phyloP scores from a whole-genome alignment of 2,113 vertebrate species.

The Ammodytes dubius region DNA sequence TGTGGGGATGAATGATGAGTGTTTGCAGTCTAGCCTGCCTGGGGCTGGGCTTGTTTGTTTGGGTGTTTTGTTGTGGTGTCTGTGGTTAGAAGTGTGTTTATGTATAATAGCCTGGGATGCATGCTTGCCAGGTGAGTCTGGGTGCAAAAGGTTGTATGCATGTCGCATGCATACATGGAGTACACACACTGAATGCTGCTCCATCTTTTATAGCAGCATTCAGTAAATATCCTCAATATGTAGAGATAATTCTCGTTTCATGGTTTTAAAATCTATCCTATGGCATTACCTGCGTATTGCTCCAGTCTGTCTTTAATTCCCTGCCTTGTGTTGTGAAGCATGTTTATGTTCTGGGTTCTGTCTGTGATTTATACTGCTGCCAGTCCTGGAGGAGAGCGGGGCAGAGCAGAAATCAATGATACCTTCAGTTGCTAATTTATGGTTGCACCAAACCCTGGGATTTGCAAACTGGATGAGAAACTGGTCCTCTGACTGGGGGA shows the following conservation, averaged over 20 bases:
- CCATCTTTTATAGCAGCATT: background rate
- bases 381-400: conserved; percentile 33
- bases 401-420: conserved; percentile 77
- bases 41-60: conserved; percentile 2
- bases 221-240: background rate
- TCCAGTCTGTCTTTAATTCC: conserved; percentile 32
- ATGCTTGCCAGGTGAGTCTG: background rate
- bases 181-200: background rate
- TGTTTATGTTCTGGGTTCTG: conserved; percentile 49
- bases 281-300: background rate
- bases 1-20: conserved; percentile 27
- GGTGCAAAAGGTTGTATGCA: background rate
- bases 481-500: conserved; percentile 22
- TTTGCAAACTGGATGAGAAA: conserved; percentile 57
- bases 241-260: background rate
- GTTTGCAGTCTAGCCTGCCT: conserved; percentile 6
- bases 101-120: background rate
- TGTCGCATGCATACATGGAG: background rate
- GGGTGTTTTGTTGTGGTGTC: conserved; percentile 5
- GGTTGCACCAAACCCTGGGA: conserved; percentile 73
- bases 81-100: background rate
- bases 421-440: conserved; percentile 81
- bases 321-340: conserved; percentile 32
- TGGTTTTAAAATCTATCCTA: background rate
- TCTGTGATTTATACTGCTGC: conserved; percentile 73